These are phyloP conservation scores for Malacoraja senta DNA, from an alignment of 2,797 vertebrate species.

Conservation along the genomic window DNA sequence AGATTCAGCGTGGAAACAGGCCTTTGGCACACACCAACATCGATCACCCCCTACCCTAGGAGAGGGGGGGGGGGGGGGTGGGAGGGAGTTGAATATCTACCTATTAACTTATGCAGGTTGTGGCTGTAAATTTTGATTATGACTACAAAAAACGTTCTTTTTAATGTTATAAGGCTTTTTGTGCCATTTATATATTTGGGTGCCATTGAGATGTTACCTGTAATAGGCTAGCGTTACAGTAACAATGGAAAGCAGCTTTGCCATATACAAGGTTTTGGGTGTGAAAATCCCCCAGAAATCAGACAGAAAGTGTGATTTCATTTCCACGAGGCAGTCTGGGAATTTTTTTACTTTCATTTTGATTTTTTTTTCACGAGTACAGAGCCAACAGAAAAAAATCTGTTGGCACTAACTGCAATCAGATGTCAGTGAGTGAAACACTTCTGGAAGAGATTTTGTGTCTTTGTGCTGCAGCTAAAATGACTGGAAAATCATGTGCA, in stretches of 20 bases:
- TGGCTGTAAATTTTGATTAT: no score
- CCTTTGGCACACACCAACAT: no score
- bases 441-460: neutral
- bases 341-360: constrained; percentile 28
- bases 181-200: neutral
- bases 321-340: constrained; percentile 15
- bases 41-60: no score
- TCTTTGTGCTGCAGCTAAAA: neutral
- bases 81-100: no score
- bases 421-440: constrained; percentile 6
- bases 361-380: neutral
- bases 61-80: no score
- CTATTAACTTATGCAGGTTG: no score
- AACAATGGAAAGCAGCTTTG: neutral
- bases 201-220: neutral
- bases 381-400: constrained; percentile 16
- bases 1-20: no score
- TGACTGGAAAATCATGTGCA: neutral
- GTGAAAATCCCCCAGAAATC: neutral
- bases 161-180: neutral
- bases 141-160: no score
- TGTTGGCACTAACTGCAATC: constrained; percentile 16
- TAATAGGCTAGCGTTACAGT: neutral
- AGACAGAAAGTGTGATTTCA: constrained; percentile 20
- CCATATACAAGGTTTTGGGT: neutral